Conservation (phyloP, 2,888 invertebrate genomes). For the Lydus trimaculatus region DNA sequence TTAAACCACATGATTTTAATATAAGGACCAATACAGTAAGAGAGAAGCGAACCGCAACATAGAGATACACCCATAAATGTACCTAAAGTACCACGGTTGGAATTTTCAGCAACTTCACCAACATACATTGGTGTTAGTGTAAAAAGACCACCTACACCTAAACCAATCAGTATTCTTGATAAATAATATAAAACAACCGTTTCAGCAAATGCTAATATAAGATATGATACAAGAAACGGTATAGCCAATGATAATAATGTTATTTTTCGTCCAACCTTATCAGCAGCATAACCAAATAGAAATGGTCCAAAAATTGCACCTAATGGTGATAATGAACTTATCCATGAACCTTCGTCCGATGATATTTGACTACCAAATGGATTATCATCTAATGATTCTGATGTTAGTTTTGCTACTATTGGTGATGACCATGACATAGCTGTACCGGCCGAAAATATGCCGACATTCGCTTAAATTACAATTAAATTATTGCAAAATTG, state of each 20-base stretch:
- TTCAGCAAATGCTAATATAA: constrained; percentile 67
- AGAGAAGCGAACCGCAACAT: constrained; percentile 72
- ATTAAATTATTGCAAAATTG: too few species aligned
- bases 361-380: constrained; percentile 50
- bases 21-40: constrained; percentile 77
- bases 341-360: constrained; percentile 61
- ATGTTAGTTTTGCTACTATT: too few species aligned
- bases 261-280: constrained; percentile 73
- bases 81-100: constrained; percentile 82
- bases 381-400: constrained; percentile 39
- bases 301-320: constrained; percentile 71
- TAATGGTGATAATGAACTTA: constrained; percentile 62
- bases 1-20: constrained; percentile 71
- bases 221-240: constrained; percentile 75
- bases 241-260: constrained; percentile 69
- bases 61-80: constrained; percentile 77
- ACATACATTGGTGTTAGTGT: constrained; percentile 85
- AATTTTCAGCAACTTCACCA: constrained; percentile 83
- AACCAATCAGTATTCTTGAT: constrained; percentile 68
- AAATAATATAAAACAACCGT: constrained; percentile 63
- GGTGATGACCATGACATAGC: too few species aligned
- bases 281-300: constrained; percentile 71
- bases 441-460: too few species aligned
- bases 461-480: not conserved
- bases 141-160: constrained; percentile 73